phyloP scores from a whole-genome alignment of 1,140 invertebrate genomes.

The Drosophila repletoides region DNA sequence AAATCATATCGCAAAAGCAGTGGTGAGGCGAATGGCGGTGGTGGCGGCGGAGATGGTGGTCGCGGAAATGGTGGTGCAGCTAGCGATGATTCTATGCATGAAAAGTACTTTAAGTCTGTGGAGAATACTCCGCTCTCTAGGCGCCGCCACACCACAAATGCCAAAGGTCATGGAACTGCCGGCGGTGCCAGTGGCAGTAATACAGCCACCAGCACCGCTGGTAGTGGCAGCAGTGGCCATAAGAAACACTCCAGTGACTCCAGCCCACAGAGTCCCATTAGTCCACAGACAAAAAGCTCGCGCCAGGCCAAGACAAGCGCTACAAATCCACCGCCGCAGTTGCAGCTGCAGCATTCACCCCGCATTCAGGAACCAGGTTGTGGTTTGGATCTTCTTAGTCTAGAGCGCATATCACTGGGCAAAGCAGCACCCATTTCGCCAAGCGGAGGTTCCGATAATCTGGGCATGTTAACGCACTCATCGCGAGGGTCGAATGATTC shows the following conservation, averaged over 20 bases:
- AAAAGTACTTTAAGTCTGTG: constrained; percentile 88
- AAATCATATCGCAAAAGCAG: constrained; percentile 79
- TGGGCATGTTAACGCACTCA: constrained; percentile 74
- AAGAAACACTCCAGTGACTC: constrained; percentile 82
- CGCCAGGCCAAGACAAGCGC: constrained; percentile 68
- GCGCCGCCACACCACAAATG: constrained; percentile 82
- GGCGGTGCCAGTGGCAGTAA: constrained; percentile 65
- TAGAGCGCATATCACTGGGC: constrained; percentile 65
- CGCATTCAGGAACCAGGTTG: constrained; percentile 61
- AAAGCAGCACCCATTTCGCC: constrained; percentile 67
- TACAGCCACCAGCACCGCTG: constrained; percentile 65
- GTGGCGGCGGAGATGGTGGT: constrained; percentile 84
- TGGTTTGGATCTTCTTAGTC: constrained; percentile 62
- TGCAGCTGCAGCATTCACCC: constrained; percentile 51
- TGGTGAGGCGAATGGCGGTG: constrained; percentile 82
- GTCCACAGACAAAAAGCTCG: constrained; percentile 75
- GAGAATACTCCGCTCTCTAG: constrained; percentile 85
- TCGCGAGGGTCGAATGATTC: constrained; percentile 76
- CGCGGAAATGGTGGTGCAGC: constrained; percentile 79
- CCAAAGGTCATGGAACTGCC: constrained; percentile 38
- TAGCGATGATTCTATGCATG: constrained; percentile 91
- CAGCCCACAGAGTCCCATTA: constrained; percentile 81
- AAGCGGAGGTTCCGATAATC: constrained; percentile 57
- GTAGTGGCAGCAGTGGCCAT: constrained; percentile 69
- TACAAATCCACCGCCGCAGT: constrained; percentile 59